Evolutionary conservation across 2,888 invertebrate genomes (phyloP).

Genomic region (Chrysolina americana): DNA sequence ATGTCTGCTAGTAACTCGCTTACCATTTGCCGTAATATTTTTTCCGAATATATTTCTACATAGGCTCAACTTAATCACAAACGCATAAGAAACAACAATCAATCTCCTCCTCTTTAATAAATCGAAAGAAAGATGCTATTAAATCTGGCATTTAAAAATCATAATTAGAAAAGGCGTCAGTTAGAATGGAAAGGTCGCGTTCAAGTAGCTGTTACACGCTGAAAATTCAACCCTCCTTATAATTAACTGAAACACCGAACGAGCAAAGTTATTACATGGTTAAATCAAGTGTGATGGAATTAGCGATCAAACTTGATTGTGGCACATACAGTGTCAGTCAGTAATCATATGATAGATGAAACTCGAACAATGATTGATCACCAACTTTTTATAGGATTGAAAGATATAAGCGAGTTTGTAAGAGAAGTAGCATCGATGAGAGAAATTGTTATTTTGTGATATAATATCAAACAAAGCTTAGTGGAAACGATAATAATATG

Average conservation of each 20-base stretch:
- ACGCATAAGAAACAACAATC: background rate
- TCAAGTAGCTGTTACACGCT: slow-evolving; percentile 45
- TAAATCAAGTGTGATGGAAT: slow-evolving; percentile 40
- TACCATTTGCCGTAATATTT: background rate
- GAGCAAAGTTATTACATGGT: slow-evolving; percentile 32
- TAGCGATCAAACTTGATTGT: slow-evolving; percentile 36
- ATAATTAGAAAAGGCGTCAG: slow-evolving; percentile 49
- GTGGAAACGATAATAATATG: too few species aligned
- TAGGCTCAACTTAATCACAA: background rate
- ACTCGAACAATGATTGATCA: background rate
- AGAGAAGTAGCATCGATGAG: too few species aligned
- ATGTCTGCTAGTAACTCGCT: too few species aligned
- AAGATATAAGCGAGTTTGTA: too few species aligned
- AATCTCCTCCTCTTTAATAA: slow-evolving; percentile 46
- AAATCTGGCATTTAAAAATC: slow-evolving; percentile 59
- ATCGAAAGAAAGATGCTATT: slow-evolving; percentile 45
- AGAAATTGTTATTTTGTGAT: too few species aligned
- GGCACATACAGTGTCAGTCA: slow-evolving; percentile 26
- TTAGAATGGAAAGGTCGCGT: slow-evolving; percentile 40
- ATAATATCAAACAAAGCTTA: too few species aligned
- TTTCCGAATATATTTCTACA: background rate
- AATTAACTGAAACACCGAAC: slow-evolving; percentile 34
- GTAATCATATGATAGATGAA: background rate
- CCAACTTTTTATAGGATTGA: background rate
- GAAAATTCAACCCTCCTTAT: slow-evolving; percentile 46